Percentiles rank a stretch among this genome's conserved stretches.
Evolutionary conservation across 2,888 invertebrate species (phyloP).

Genomic region (Netelia inedita): DNA sequence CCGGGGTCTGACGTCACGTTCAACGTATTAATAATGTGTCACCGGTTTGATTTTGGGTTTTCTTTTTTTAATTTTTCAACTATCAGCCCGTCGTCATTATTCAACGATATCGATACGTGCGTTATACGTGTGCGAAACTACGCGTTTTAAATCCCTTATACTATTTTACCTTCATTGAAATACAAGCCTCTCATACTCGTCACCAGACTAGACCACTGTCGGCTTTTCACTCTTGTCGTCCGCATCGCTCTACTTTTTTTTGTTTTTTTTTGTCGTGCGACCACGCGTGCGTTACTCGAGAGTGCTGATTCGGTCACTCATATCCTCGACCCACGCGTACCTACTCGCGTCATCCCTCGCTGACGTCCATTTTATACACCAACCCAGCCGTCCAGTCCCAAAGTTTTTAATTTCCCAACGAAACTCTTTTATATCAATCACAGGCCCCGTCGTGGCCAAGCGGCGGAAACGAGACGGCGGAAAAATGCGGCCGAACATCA

Average conservation of each 20-base stretch:
- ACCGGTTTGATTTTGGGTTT: not conserved
- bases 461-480: not conserved
- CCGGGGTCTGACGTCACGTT: not conserved
- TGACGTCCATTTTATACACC: conserved; percentile 4
- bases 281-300: conserved; percentile 17
- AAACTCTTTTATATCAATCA: conserved; percentile 38
- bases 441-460: not conserved
- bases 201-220: conserved; percentile 19
- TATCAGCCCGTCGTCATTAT: not conserved
- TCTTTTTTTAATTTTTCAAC: not conserved
- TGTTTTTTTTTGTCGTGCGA: conserved; percentile 26
- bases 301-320: conserved; percentile 45
- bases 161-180: conserved; percentile 36
- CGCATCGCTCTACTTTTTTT: conserved; percentile 35
- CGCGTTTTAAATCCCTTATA: conserved; percentile 26
- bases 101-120: conserved; percentile 17
- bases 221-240: conserved; percentile 55
- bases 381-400: not conserved
- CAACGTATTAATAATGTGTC: not conserved
- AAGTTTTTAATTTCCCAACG: conserved; percentile 46
- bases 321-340: not conserved
- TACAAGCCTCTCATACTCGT: conserved; percentile 32
- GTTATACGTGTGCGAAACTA: conserved; percentile 11
- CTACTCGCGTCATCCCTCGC: conserved; percentile 17
- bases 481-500: not conserved